Conservation (phyloP, 2,797 vertebrate species). For the Cossypha heuglini region DNA sequence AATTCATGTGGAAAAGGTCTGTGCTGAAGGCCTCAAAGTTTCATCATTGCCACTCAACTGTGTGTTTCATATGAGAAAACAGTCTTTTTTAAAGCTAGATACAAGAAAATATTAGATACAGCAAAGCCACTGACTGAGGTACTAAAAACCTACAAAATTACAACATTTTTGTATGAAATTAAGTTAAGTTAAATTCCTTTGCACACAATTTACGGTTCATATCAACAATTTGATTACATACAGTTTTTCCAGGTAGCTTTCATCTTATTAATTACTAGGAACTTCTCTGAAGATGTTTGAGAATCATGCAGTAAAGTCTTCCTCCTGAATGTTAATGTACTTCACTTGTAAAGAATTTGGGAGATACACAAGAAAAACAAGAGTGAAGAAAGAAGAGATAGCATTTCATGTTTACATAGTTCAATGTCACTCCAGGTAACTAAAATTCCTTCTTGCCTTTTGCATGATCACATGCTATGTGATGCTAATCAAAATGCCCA, state of each 20-base stretch:
- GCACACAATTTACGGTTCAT: background rate
- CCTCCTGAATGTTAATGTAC: background rate
- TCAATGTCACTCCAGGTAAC: background rate
- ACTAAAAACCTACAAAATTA: background rate
- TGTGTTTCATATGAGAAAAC: background rate
- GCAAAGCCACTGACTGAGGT: background rate
- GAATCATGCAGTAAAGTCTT: background rate
- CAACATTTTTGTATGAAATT: background rate
- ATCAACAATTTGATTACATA: background rate
- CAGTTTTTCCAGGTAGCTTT: background rate
- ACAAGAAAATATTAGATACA: background rate
- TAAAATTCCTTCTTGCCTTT: background rate
- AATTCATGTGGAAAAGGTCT: background rate
- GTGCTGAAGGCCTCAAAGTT: background rate
- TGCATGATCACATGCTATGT: background rate
- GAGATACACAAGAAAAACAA: background rate
- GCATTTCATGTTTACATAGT: background rate
- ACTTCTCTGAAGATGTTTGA: background rate
- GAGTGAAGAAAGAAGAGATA: background rate
- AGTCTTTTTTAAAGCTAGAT: background rate
- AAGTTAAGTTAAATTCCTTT: background rate
- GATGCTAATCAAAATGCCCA: background rate
- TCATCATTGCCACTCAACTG: background rate
- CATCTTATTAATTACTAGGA: background rate
- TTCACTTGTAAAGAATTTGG: background rate